Base-by-base conservation (phyloP, 2,113 vertebrate genomes). In the Tetraodon nigroviridis region DNA sequence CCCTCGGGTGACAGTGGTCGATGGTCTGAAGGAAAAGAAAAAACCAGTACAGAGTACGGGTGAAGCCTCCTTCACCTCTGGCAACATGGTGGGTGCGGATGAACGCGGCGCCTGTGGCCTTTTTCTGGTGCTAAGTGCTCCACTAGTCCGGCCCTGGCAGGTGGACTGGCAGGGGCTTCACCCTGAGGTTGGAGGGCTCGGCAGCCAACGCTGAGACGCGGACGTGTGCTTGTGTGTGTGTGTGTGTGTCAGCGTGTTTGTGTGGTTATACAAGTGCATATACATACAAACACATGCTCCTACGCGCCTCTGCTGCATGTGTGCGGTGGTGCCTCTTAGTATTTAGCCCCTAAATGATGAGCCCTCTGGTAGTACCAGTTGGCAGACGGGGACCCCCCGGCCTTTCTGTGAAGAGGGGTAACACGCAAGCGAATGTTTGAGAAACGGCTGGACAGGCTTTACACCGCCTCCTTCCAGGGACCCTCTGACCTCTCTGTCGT, bases 91-190 rank as follows among this genome's bases (percentile, higher is more conserved):
- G 78, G 68, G 73, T 67, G 78, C 78, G 78, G 66, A 67, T 22
- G 72, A 61, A 67, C 68, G 59, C 69, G 75, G 71, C 17, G 68
- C 45, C 50, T 58, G 67, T 77, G 80, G 80, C 83, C 80, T 84
- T 67, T 80, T 69, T 17, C 61, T 72, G 74, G 82, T 80, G 46
- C 81, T 79, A 81, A 84, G 83, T 81, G 82, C 79, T 80, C 81
- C 57, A 76, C 81, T 85, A 84, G 85, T 88, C 85, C 84, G 51
- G 74, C 52, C 51, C 73, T 89, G 88, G 87, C 88, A 89, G 87
- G 69, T 79, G 79, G 87, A 89, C 80, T 90, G 89, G 89, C 89
- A 89, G 84, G 87, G 83, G 79, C 83, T 61, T 89, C 87, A 88
- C 89, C 88, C 72, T 42, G 41, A 73, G 89, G 87, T 86, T 84